Evolutionary conservation across 2,888 invertebrate species (phyloP), one percentile per base, ranked within the genome.

Genomic region (Hirtodrosophila duncani): DNA sequence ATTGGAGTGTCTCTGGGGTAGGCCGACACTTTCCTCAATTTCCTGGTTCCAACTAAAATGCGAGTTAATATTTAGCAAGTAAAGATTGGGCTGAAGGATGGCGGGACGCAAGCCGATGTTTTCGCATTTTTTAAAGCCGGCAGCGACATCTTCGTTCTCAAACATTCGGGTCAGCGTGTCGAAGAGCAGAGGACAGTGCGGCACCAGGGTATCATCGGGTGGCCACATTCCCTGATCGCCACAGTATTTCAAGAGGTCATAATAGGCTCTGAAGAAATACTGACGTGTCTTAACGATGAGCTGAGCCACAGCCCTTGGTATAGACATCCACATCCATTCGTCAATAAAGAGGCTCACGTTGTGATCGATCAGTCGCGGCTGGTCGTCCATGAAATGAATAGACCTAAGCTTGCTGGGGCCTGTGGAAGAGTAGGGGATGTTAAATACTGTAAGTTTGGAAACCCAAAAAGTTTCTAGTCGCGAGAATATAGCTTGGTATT

Each of bases 241-340:
- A 31, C 78, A 74, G 18, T 67, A 7, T 8, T 20, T 56, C 1
- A 75, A 10, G 3, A 60, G 27, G 16, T 65, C 43, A 3, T 61
- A 26, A 2, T 60, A 75, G 7, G 29, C 14, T 6, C 23, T 52
- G 2, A 60, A 70, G 26, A 78, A 75, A 2, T 36, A 44, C 3
- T 63, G 56, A 1, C 74, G 74, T 1, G 44, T 34, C 36, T 55
- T 60, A n/a, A 66, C 36, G 13, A 78, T 13, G 9, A 66, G 10
- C 4, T 62, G 56, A 2, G 51, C 46, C 3, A 56, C 39, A 2
- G 43, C 14, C 10, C 65, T 67, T 10, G 56, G 27, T 20, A 63
- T 29, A 0, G 36, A n/a, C 59, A 75, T 41, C 70, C 78, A 78
- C 29, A 75, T 65, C 78, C 74, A 75, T 34, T 75, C 74, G 13